phyloP scores from a whole-genome alignment of 2,888 invertebrate species.

The Stenolophus ochropezus region DNA sequence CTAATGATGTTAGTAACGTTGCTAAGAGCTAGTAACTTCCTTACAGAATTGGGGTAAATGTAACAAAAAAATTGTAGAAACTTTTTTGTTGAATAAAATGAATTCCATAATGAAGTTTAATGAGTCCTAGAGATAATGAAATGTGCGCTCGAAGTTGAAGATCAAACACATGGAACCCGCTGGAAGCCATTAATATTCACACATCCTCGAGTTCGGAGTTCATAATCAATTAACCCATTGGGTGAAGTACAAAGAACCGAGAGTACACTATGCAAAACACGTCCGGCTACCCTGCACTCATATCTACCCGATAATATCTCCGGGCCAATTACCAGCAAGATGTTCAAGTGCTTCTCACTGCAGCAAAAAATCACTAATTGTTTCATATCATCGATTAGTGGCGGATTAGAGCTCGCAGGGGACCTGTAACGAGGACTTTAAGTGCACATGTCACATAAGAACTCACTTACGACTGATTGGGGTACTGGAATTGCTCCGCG shows the following conservation, averaged over 20 bases:
- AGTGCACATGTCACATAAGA: slow-evolving; percentile 31
- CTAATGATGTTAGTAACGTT: too few relatives aligned
- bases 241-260: slow-evolving; percentile 1
- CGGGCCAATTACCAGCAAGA: slow-evolving; percentile 24
- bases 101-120: too few relatives aligned
- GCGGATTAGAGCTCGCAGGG: slow-evolving; percentile 23
- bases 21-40: too few relatives aligned
- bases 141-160: background rate
- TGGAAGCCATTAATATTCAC: slow-evolving; percentile 15
- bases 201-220: slow-evolving; percentile 23
- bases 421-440: slow-evolving; percentile 5
- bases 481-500: background rate
- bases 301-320: slow-evolving; percentile 43
- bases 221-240: slow-evolving; percentile 16
- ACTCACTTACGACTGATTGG: slow-evolving; percentile 23
- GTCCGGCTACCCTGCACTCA: slow-evolving; percentile 20
- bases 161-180: background rate
- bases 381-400: slow-evolving; percentile 48
- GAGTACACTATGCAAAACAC: slow-evolving; percentile 7
- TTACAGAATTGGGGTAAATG: too few relatives aligned
- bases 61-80: too few relatives aligned
- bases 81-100: too few relatives aligned
- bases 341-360: slow-evolving; percentile 1
- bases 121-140: background rate
- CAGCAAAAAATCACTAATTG: slow-evolving; percentile 49